These are phyloP conservation scores for Ectemnius continuus DNA, from an alignment of 2,888 invertebrate genomes.

Conservation along the genomic window DNA sequence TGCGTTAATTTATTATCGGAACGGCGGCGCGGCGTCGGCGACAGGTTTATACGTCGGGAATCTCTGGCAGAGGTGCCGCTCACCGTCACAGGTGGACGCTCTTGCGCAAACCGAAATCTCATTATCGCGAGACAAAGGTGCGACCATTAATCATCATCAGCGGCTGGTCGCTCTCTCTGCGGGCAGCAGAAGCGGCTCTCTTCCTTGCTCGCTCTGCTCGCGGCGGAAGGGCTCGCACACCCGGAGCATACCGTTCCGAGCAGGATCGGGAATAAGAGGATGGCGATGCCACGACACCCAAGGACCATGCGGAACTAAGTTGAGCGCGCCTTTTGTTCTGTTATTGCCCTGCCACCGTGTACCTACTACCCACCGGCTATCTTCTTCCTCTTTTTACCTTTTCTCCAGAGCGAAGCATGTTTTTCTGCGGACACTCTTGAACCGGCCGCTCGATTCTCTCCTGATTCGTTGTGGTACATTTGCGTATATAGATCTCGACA, in stretches of 20 bases:
- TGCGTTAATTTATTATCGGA: conserved; percentile 6
- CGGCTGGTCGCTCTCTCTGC: conserved; percentile 45
- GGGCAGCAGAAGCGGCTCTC: conserved; percentile 29
- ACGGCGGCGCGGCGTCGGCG: neutral
- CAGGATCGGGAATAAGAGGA: conserved; percentile 35
- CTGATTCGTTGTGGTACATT: conserved; percentile 63
- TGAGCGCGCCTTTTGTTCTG: conserved; percentile 56
- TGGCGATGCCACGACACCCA: conserved; percentile 49
- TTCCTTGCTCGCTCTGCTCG: conserved; percentile 41
- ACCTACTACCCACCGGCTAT: conserved; percentile 24
- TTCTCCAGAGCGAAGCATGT: conserved; percentile 15
- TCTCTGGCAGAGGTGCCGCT: no score
- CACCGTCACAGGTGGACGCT: conserved; percentile 52
- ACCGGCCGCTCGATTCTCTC: conserved; percentile 52
- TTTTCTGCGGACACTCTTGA: neutral
- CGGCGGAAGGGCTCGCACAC: conserved; percentile 58
- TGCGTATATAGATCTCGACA: conserved; percentile 47
- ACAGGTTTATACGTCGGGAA: no score
- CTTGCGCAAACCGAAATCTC: conserved; percentile 71
- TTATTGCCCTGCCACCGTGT: conserved; percentile 22
- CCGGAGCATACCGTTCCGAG: conserved; percentile 15
- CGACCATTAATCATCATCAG: conserved; percentile 71
- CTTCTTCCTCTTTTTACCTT: conserved; percentile 26
- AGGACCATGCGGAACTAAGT: conserved; percentile 62
- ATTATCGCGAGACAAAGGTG: conserved; percentile 73